These are phyloP conservation scores for Brachionichthys hirsutus DNA, from an alignment of 2,113 vertebrate species.

Conservation along the genomic window DNA sequence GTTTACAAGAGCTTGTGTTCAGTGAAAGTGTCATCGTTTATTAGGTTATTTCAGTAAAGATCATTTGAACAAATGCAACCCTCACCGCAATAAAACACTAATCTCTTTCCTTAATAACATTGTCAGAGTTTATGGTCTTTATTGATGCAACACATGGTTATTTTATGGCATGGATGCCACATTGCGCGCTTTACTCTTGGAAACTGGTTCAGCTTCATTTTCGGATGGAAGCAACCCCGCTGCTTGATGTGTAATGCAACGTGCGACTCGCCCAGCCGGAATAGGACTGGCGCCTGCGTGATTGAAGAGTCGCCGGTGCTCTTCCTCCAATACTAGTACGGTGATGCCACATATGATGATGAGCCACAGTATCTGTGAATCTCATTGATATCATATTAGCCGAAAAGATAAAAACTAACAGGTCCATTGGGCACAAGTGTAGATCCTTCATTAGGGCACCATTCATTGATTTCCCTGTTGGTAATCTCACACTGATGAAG, in stretches of 20 bases:
- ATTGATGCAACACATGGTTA: constrained; percentile 32
- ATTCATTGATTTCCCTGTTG: constrained; percentile 77
- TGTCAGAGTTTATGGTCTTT: constrained; percentile 37
- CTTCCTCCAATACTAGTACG: constrained; percentile 1
- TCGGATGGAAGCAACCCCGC: constrained; percentile 48
- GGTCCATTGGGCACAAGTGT: constrained; percentile 69
- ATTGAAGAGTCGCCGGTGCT: constrained; percentile 15
- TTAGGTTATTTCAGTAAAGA: constrained; percentile 36
- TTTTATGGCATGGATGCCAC: constrained; percentile 30
- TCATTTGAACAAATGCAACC: constrained; percentile 37
- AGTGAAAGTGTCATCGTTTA: constrained; percentile 35
- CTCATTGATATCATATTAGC: constrained; percentile 67
- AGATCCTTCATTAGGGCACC: constrained; percentile 70
- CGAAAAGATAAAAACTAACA: constrained; percentile 64
- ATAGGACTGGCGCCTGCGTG: constrained; percentile 21
- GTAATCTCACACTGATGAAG: constrained; percentile 77
- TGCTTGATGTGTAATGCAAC: constrained; percentile 42
- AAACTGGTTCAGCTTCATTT: constrained; percentile 43
- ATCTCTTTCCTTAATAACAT: constrained; percentile 32
- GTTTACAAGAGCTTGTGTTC: constrained; percentile 27
- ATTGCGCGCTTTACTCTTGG: constrained; percentile 26
- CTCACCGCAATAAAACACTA: constrained; percentile 27
- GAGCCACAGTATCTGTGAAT: constrained; percentile 42
- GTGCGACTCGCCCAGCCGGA: constrained; percentile 25
- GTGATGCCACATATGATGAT: constrained; percentile 46